phyloP scores from a whole-genome alignment of 1,140 invertebrate species.

The Pseudoatta argentina region DNA sequence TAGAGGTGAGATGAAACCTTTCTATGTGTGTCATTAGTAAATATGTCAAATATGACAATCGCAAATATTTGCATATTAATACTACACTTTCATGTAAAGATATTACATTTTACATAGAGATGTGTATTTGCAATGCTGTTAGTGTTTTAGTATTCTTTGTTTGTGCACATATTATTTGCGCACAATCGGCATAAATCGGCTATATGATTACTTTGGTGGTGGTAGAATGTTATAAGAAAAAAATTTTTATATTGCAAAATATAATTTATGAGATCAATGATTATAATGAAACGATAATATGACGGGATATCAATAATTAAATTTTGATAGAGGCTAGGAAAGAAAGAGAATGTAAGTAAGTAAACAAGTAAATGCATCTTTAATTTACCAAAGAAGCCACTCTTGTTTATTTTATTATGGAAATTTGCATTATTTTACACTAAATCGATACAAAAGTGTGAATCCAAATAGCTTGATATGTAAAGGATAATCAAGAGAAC shows the following conservation, averaged over 20 bases:
- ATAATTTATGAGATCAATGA: constrained; percentile 4
- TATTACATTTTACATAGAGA: background rate
- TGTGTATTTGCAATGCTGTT: constrained; percentile 21
- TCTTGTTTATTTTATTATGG: constrained; percentile 20
- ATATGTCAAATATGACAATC: constrained; percentile 6
- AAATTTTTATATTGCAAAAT: background rate
- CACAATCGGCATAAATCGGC: constrained; percentile 6
- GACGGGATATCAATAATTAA: background rate
- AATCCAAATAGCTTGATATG: constrained; percentile 21
- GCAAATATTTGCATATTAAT: constrained; percentile 21
- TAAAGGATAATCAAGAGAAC: constrained; percentile 10
- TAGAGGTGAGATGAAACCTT: constrained; percentile 80
- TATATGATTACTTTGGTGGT: constrained; percentile 64
- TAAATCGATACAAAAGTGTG: constrained; percentile 22
- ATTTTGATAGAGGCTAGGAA: background rate
- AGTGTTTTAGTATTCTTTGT: constrained; percentile 50
- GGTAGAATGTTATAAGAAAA: constrained; percentile 54
- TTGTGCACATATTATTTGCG: constrained; percentile 37
- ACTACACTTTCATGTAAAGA: background rate
- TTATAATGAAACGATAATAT: constrained; percentile 3
- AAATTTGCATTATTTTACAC: constrained; percentile 23
- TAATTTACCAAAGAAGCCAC: constrained; percentile 9
- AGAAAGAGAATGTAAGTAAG: background rate
- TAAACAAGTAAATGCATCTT: constrained; percentile 41
- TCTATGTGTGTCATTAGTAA: constrained; percentile 35